Base-by-base conservation (phyloP, 2,113 vertebrate genomes). In the Plecturocebus donacophilus region DNA sequence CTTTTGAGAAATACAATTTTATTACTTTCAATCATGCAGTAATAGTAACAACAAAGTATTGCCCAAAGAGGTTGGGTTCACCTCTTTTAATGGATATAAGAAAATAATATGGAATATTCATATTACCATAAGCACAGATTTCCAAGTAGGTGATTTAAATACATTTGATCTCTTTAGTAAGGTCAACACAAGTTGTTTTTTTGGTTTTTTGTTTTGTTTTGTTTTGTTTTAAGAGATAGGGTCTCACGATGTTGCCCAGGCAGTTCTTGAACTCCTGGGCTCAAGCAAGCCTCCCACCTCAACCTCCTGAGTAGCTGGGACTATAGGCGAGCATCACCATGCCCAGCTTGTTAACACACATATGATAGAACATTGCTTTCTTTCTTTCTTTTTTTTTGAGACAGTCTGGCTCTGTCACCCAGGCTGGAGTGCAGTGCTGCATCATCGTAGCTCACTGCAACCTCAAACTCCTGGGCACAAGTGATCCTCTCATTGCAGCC, bases 111-210 rank as follows among this genome's bases (percentile, higher is more conserved):
- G 58, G 40, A 83, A 58, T 14, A 61, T 81, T 92, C 49, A 56
- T 10, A 32, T 94, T 52, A n/a, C 76, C 52, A 61, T 52, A 47
- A 79, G 83, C 70, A 92, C 92, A 96, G 25, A n/a, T 52, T 92
- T 84, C 70, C 70, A 84, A 54, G 66, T 58, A 58, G 64, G 56
- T 61, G 42, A 42, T 77, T 92, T 64, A 32, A 93, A 82, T 54
- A 86, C 49, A 40, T 82, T 76, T 87, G 52, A 27, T 82, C 35
- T 82, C 25, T 75, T 40, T 38, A 32, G 21, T 19, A 88, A 52
- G 66, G 45, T 11, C 25, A 25, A 45, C 54, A 80, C 32, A 89
- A 32, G 56, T 16, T 40, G 47, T 27, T 58, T 58, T 58, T 58
- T 58, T 58, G n/a, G n/a, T 58, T 25, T 58, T 56, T 21, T 19